A percentile compares a stretch with the other conserved stretches of the same genome.
Evolutionary conservation across 2,797 vertebrate genomes (phyloP).

Genomic region (Myioborus miniatus): DNA sequence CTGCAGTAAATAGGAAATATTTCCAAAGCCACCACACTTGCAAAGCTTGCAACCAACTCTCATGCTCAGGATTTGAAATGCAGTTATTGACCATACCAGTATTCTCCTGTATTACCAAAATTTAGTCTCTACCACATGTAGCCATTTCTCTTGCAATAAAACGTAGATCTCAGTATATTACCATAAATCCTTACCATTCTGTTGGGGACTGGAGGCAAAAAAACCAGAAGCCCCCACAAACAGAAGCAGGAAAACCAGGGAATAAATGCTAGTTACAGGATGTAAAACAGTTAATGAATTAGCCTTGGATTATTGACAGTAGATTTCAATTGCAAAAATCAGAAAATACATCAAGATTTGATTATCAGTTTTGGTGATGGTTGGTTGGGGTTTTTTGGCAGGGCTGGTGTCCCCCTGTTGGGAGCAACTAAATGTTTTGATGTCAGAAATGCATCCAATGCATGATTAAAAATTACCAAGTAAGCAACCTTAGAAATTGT

Average conservation of each 20-base stretch:
- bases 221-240: background rate
- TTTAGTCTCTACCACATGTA: background rate
- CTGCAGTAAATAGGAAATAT: background rate
- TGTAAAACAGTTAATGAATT: background rate
- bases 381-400: background rate
- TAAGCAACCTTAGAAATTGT: background rate
- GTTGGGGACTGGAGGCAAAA: background rate
- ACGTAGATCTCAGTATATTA: background rate
- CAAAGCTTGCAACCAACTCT: background rate
- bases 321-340: background rate
- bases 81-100: background rate
- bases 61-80: background rate
- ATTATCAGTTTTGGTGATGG: background rate
- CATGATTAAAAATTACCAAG: background rate
- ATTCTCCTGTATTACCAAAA: background rate
- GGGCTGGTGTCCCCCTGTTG: background rate
- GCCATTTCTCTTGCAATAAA: background rate
- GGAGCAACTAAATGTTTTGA: background rate
- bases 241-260: background rate
- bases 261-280: background rate
- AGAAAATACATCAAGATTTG: background rate
- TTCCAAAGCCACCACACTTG: background rate
- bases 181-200: background rate
- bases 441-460: background rate
- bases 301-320: background rate